A percentile compares a stretch with the other conserved stretches of the same genome.
Evolutionary conservation across 53 echinoderm and acorn worm genomes (phyloP).

Genomic region (Crossaster papposus): DNA sequence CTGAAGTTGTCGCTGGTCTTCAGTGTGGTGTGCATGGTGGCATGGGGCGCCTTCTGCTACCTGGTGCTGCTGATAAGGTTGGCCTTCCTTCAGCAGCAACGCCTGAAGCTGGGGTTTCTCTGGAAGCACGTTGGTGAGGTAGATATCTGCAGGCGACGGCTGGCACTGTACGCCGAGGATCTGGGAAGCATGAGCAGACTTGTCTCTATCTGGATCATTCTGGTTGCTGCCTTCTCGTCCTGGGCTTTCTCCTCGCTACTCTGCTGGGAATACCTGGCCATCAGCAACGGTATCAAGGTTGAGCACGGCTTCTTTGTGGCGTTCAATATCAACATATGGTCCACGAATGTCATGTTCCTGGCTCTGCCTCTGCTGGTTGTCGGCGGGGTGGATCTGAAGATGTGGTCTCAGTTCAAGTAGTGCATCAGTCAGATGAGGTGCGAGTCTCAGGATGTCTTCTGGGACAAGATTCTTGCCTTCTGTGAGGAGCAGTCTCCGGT

Average conservation of each 20-base stretch:
- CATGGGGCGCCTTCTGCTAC: conserved; percentile 74
- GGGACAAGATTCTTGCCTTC: conserved; percentile 62
- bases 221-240: conserved; percentile 56
- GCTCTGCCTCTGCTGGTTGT: conserved; percentile 59
- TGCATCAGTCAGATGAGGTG: conserved; percentile 64
- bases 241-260: conserved; percentile 69
- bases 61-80: conserved; percentile 66
- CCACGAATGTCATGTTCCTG: conserved; percentile 63
- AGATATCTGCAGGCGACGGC: conserved; percentile 66
- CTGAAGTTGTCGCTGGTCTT: conserved; percentile 42
- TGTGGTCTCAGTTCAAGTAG: conserved; percentile 64
- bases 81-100: conserved; percentile 69
- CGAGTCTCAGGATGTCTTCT: conserved; percentile 55
- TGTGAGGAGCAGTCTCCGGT: conserved; percentile 61
- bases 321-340: conserved; percentile 64
- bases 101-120: conserved; percentile 68
- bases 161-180: conserved; percentile 63
- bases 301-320: neutral
- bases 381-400: conserved; percentile 67
- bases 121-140: conserved; percentile 59
- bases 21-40: conserved; percentile 33
- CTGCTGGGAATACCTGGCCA: conserved; percentile 71
- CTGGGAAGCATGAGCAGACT: conserved; percentile 66
- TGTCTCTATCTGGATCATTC: conserved; percentile 69
- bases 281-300: conserved; percentile 14